phyloP scores from a whole-genome alignment of 2,113 vertebrate genomes.

The Clarias macrocephalus region DNA sequence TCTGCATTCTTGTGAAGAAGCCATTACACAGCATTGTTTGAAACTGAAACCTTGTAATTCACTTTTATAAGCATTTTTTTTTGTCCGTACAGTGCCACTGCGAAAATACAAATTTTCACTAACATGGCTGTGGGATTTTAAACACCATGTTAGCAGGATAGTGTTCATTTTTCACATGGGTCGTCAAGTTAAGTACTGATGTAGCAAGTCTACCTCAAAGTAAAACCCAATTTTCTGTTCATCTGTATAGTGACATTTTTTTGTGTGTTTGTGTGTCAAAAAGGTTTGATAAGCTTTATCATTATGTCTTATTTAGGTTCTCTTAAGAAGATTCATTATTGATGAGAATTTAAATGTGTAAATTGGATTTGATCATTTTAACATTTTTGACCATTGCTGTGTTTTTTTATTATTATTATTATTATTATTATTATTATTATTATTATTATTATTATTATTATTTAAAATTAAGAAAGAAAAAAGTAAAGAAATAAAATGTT shows the following conservation, averaged over 20 bases:
- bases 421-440: too few species aligned
- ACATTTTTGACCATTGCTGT: not conserved
- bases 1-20: slow-evolving; percentile 13
- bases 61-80: not conserved
- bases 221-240: too few species aligned
- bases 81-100: not conserved
- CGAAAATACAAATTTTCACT: not conserved
- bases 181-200: not conserved
- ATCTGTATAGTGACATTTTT: not conserved
- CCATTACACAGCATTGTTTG: slow-evolving; percentile 21
- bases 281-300: not conserved
- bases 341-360: not conserved
- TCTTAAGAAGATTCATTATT: not conserved
- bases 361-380: not conserved
- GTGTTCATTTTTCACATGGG: slow-evolving; percentile 14
- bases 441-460: not conserved
- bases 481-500: not conserved
- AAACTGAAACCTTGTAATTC: slow-evolving; percentile 18
- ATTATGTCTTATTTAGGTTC: not conserved
- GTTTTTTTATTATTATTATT: too few species aligned
- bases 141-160: slow-evolving; percentile 14
- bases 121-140: slow-evolving; percentile 23
- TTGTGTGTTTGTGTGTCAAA: not conserved
- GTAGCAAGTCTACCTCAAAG: not conserved
- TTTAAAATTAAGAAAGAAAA: not conserved